Percentiles rank a stretch among this genome's conserved stretches.
These are phyloP conservation scores for Todiramphus chloris DNA, from an alignment of 2,113 vertebrate species.

Conservation along the genomic window DNA sequence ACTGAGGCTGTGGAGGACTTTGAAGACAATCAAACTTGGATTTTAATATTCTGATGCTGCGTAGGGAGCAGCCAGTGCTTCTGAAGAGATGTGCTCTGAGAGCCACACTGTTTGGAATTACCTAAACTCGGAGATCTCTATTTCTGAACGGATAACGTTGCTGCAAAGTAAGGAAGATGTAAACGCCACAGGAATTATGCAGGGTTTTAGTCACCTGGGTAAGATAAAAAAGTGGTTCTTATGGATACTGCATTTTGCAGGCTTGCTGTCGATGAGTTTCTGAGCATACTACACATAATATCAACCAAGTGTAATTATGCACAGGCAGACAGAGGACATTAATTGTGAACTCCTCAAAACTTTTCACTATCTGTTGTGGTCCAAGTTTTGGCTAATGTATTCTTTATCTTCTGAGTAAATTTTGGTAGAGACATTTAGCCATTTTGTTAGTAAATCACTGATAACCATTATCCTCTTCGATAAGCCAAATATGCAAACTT, in stretches of 20 bases:
- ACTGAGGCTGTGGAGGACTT: neutral
- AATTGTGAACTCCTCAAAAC: neutral
- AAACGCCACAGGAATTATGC: neutral
- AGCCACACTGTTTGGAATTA: neutral
- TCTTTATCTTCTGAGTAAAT: slow-evolving; percentile 1
- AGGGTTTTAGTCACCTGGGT: neutral
- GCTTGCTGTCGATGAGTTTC: neutral
- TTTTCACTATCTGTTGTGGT: neutral
- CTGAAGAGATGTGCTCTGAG: neutral
- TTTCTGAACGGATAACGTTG: neutral
- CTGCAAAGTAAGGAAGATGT: neutral
- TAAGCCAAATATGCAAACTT: neutral
- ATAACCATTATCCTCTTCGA: slow-evolving; percentile 12
- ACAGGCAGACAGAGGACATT: neutral
- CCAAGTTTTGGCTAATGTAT: neutral
- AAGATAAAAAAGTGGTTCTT: neutral
- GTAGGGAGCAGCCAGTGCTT: neutral
- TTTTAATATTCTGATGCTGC: neutral
- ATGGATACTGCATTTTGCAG: neutral
- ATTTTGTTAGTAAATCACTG: neutral
- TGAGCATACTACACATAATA: neutral
- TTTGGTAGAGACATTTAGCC: neutral
- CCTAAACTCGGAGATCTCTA: neutral
- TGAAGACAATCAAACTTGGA: neutral
- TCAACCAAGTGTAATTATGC: neutral